These are phyloP conservation scores for Pseudoips prasinana DNA, from an alignment of 2,888 invertebrate genomes.

Conservation along the genomic window DNA sequence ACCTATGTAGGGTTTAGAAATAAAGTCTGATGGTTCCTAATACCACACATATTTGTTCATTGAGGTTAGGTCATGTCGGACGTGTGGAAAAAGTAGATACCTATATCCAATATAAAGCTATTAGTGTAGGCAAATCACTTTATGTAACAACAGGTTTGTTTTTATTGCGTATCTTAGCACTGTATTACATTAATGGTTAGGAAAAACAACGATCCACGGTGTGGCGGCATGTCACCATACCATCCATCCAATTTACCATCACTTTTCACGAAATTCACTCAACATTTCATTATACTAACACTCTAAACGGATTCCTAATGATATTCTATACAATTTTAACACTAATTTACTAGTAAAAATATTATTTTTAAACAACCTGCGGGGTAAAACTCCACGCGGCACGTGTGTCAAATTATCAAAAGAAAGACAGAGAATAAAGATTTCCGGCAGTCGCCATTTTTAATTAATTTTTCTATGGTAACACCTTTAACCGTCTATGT, in stretches of 20 bases:
- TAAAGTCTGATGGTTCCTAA: no score
- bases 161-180: no score
- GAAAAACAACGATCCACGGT: slow-evolving; percentile 31
- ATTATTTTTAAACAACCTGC: slow-evolving; percentile 69
- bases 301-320: slow-evolving; percentile 35
- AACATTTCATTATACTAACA: slow-evolving; percentile 44
- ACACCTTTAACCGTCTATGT: no score
- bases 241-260: slow-evolving; percentile 31
- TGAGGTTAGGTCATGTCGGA: slow-evolving; percentile 36
- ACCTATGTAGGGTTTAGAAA: no score
- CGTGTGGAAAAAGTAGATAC: neutral
- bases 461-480: slow-evolving; percentile 47
- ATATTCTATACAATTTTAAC: slow-evolving; percentile 37
- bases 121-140: no score
- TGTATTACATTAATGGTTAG: no score
- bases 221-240: slow-evolving; percentile 54
- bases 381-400: slow-evolving; percentile 80
- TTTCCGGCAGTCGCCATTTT: slow-evolving; percentile 71
- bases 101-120: no score
- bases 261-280: slow-evolving; percentile 54
- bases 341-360: slow-evolving; percentile 48
- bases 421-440: slow-evolving; percentile 65
- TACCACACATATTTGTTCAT: slow-evolving; percentile 13
- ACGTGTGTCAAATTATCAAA: slow-evolving; percentile 80
- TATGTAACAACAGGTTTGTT: no score